Evolutionary conservation across 2,888 invertebrate species (phyloP), one percentile per base, ranked within the genome.

Genomic region (Tiphia femorata): DNA sequence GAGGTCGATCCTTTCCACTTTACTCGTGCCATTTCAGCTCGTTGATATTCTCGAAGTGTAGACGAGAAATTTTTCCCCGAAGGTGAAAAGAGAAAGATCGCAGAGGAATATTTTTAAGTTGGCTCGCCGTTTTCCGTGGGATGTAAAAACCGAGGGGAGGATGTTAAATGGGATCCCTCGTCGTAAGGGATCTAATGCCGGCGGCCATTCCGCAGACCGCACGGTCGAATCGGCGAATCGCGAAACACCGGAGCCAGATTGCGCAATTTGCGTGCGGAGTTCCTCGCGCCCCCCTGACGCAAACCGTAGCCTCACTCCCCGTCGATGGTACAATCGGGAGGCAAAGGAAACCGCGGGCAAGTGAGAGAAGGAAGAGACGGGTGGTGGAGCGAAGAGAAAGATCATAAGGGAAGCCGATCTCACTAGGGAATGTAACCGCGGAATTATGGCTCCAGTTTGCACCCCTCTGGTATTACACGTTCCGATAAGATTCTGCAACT

Each of bases 11-110:
- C 58, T 54, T 66, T 46, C 38, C 59, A 16, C 40, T 30, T 19
- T 19, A 27, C 49, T 43, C 51, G 58, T 58, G n/a, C n/a, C 67
- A 61, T 67, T 63, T 67, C 58, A 49, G 43, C 49, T 35, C 51
- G 61, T 58, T 64, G 41, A 35, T 38, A 57, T 38, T 42, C 20
- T 37, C 37, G 16, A 37, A 16, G 10, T 29, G 29, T 16, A n/a
- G 17, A 10, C n/a, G n/a, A n/a, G n/a, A n/a, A n/a, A n/a, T n/a
- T n/a, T n/a, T n/a, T n/a, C n/a, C n/a, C n/a, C n/a, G n/a, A n/a
- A n/a, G n/a, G n/a, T n/a, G n/a, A n/a, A n/a, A n/a, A n/a, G n/a
- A n/a, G n/a, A n/a, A n/a, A n/a, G n/a, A n/a, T n/a, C n/a, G n/a
- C n/a, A n/a, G n/a, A n/a, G n/a, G n/a, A n/a, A n/a, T n/a, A n/a